Percentiles rank a stretch among this genome's conserved stretches.
phyloP scores from a whole-genome alignment of 2,113 vertebrate genomes.

The Nesospiza acunhae region DNA sequence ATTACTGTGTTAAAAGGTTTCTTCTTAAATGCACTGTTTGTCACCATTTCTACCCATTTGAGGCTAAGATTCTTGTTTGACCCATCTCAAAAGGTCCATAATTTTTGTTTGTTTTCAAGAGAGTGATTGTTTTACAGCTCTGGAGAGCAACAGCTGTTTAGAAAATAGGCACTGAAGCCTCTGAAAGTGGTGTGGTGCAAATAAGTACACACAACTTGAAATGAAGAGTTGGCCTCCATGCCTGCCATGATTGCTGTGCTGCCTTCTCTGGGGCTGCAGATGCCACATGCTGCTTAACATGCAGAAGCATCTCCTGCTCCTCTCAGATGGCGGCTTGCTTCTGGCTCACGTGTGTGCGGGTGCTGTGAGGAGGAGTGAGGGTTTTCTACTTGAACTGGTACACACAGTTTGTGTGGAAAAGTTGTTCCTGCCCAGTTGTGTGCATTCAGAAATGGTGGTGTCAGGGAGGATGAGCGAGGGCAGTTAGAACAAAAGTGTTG shows the following conservation, averaged over 20 bases:
- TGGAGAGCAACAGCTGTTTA: not conserved
- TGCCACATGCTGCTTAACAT: not conserved
- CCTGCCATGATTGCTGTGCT: fast-evolving
- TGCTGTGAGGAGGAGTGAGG: not conserved
- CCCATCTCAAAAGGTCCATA: not conserved
- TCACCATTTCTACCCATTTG: conserved; percentile 2
- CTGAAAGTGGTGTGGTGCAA: not conserved
- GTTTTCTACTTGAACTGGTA: not conserved
- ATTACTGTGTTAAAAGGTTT: not conserved
- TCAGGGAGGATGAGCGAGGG: not conserved
- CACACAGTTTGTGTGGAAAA: not conserved
- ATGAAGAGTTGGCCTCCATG: not conserved
- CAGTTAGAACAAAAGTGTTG: not conserved
- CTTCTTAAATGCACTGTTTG: not conserved
- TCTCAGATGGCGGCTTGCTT: not conserved
- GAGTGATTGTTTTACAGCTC: not conserved
- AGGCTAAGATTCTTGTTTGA: not conserved
- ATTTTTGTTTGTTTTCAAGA: not conserved
- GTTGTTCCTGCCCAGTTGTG: not conserved
- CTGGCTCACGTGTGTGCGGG: not conserved
- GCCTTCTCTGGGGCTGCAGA: not conserved
- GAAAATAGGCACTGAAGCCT: not conserved
- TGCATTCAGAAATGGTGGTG: not conserved
- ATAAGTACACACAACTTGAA: not conserved
- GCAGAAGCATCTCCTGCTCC: not conserved